These are phyloP conservation scores for Augochlora pura DNA, from an alignment of 1,140 invertebrate species.

Conservation along the genomic window DNA sequence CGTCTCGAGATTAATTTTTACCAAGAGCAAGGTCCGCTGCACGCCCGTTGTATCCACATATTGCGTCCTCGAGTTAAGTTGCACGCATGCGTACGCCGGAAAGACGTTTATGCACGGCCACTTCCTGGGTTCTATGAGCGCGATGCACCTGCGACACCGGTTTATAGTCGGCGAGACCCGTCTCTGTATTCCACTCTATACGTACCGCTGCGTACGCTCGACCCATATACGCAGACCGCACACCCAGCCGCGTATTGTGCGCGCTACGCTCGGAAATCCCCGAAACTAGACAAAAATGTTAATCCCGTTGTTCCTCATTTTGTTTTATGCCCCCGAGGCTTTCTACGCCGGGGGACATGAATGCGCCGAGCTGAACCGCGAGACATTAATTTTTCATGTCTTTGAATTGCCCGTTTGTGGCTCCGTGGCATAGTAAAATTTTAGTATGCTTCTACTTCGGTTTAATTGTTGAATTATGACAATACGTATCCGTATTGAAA, in stretches of 20 bases:
- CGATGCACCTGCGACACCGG: constrained; percentile 31
- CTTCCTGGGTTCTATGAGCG: constrained; percentile 23
- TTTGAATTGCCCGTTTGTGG: no score
- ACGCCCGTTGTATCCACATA: no score
- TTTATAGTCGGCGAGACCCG: neutral
- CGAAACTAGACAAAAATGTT: neutral
- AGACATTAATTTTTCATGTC: no score
- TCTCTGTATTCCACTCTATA: neutral
- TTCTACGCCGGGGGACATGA: neutral
- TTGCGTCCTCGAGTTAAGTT: neutral
- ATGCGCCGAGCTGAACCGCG: neutral
- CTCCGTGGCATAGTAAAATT: no score
- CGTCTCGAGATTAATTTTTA: no score
- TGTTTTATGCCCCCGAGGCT: neutral
- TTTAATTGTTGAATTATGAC: no score
- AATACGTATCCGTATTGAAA: no score
- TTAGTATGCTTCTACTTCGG: no score
- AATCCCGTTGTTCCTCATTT: neutral
- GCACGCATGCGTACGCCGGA: neutral
- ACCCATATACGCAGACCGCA: neutral
- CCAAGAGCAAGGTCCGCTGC: no score
- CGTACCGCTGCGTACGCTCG: neutral
- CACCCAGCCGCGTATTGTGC: neutral
- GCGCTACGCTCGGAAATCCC: neutral
- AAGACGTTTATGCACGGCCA: constrained; percentile 28